Evolutionary conservation across 2,888 invertebrate genomes (phyloP).

Genomic region (Zygogramma bicolorata): DNA sequence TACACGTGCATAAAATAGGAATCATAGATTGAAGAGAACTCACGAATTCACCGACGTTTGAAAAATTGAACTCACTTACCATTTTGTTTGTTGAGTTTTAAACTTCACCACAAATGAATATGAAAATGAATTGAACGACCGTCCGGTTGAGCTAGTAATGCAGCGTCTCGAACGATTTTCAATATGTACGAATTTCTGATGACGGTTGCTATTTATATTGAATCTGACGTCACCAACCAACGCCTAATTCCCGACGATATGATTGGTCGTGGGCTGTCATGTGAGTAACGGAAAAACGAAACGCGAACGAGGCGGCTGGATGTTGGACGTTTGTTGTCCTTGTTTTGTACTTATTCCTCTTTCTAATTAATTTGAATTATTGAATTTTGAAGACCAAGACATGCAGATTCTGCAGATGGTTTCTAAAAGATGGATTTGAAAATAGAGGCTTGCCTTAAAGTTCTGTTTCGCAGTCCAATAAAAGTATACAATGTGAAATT

Average conservation of each 20-base stretch:
- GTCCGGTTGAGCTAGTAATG: constrained; percentile 73
- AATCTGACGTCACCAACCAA: constrained; percentile 56
- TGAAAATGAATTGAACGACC: constrained; percentile 57
- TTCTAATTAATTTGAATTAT: constrained; percentile 15
- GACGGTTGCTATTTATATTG: constrained; percentile 70
- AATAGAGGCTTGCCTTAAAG: background rate
- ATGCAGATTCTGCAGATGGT: background rate
- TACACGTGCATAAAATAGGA: too few relatives aligned
- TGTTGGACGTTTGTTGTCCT: background rate
- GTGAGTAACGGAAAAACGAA: constrained; percentile 53
- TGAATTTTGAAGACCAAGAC: constrained; percentile 12
- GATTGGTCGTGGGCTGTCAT: constrained; percentile 67
- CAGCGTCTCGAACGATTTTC: constrained; percentile 79
- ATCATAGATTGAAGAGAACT: background rate
- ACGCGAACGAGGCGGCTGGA: constrained; percentile 14
- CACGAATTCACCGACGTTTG: background rate
- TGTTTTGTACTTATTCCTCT: constrained; percentile 1
- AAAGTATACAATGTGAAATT: background rate
- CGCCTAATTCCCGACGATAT: constrained; percentile 64
- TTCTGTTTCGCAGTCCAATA: background rate
- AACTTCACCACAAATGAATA: constrained; percentile 50
- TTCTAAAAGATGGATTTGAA: constrained; percentile 1
- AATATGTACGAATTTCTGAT: constrained; percentile 66
- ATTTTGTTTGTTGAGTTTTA: constrained; percentile 55
- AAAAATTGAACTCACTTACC: constrained; percentile 51